These are phyloP conservation scores for Panthera leo DNA, from an alignment of 2,113 vertebrate species.

Conservation along the genomic window DNA sequence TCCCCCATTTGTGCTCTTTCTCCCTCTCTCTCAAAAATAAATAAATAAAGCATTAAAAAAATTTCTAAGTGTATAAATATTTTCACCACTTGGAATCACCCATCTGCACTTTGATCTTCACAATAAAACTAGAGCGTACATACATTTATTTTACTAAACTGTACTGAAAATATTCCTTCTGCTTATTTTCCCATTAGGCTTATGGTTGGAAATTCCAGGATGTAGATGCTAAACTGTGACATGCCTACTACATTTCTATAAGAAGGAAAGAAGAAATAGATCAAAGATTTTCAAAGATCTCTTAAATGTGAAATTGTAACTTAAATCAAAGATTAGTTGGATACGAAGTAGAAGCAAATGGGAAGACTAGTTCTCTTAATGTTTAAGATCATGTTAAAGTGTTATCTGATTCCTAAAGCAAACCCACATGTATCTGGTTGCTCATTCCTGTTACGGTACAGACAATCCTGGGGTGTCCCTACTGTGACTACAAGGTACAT, in stretches of 20 bases:
- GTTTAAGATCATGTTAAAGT: neutral
- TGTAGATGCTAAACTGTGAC: neutral
- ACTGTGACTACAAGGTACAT: constrained; percentile 40
- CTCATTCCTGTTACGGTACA: constrained; percentile 30
- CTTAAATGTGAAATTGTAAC: constrained; percentile 15
- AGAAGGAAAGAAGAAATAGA: neutral
- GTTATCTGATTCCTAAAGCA: constrained; percentile 27
- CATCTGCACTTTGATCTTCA: neutral
- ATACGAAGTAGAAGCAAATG: neutral
- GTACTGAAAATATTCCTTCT: neutral
- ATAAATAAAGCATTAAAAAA: neutral
- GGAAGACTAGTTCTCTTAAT: constrained; percentile 1
- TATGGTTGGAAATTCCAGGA: neutral
- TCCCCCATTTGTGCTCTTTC: no score
- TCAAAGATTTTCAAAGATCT: neutral
- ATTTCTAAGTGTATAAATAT: neutral
- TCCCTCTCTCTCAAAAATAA: no score
- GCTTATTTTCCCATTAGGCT: constrained; percentile 42
- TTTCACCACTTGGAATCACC: neutral
- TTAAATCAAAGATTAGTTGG: neutral
- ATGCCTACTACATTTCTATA: neutral
- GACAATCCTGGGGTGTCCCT: constrained; percentile 43
- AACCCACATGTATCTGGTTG: neutral
- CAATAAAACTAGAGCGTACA: neutral
- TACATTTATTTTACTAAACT: constrained; percentile 6